phyloP scores from a whole-genome alignment of 2,797 vertebrate genomes.

The Pristis pectinata region DNA sequence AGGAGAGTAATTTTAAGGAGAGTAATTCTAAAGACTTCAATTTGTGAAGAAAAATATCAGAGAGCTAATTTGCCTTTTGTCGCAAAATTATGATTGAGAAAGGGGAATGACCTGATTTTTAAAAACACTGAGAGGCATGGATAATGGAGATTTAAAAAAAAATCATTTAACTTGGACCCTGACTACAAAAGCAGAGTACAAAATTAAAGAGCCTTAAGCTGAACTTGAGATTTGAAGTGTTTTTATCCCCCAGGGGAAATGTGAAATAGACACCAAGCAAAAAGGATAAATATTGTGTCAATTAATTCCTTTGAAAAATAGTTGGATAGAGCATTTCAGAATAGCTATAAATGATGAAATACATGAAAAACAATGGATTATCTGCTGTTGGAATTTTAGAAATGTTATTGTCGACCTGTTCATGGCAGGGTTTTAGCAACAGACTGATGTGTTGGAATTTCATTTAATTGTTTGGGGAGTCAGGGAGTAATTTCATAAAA shows the following conservation, averaged over 20 bases:
- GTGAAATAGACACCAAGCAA: neutral
- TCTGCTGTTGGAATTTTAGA: neutral
- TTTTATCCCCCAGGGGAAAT: neutral
- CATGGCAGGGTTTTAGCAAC: neutral
- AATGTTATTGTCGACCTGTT: neutral
- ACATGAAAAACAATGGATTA: neutral
- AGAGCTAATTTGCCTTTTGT: neutral
- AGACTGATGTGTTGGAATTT: neutral
- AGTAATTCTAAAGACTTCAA: neutral
- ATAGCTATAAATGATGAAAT: slow-evolving; percentile 6
- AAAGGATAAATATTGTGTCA: neutral
- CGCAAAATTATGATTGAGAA: neutral
- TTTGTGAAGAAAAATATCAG: neutral
- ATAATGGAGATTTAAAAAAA: slow-evolving; percentile 16
- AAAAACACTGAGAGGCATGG: neutral
- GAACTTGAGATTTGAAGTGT: slow-evolving; percentile 2
- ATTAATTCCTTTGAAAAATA: neutral
- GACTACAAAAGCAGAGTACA: neutral
- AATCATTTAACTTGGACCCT: neutral
- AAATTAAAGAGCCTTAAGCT: neutral
- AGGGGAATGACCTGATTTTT: neutral
- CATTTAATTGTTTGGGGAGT: neutral
- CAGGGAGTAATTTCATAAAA: neutral
- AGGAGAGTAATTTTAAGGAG: slow-evolving; percentile 4
- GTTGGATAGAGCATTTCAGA: neutral